phyloP scores from a whole-genome alignment of 1,140 invertebrate species.

The Cardiocondyla obscurior region DNA sequence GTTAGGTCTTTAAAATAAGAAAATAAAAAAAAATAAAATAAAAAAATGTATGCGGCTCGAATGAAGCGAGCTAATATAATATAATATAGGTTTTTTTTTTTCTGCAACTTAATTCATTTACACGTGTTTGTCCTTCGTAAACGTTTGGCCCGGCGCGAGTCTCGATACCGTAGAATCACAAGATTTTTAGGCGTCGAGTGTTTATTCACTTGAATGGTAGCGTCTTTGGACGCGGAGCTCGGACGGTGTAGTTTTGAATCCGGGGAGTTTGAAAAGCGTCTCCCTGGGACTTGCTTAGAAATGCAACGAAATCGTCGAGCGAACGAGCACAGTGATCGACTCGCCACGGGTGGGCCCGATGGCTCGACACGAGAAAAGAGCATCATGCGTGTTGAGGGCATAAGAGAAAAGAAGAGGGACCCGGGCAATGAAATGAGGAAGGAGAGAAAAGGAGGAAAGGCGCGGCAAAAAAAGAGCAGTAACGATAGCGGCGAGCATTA shows the following conservation, averaged over 20 bases:
- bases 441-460: constrained; percentile 36
- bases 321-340: constrained; percentile 68
- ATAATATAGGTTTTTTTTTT: too few relatives aligned
- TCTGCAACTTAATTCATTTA: not conserved
- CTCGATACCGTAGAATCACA: not conserved
- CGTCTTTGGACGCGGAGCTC: not conserved
- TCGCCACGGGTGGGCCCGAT: constrained; percentile 71
- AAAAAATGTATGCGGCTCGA: too few relatives aligned
- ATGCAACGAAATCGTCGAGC: constrained; percentile 73
- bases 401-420: constrained; percentile 10
- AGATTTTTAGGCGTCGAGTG: constrained; percentile 12
- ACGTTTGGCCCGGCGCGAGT: not conserved
- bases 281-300: constrained; percentile 59
- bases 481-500: constrained; percentile 65
- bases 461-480: constrained; percentile 47
- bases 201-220: constrained; percentile 33
- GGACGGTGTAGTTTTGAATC: constrained; percentile 41
- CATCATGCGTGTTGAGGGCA: constrained; percentile 11
- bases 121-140: not conserved
- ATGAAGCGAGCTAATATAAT: not conserved
- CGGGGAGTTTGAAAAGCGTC: constrained; percentile 32
- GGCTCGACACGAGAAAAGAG: constrained; percentile 60
- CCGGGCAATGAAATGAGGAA: not conserved
- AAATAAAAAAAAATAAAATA: not conserved
- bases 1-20: too few relatives aligned